phyloP scores from a whole-genome alignment of 2,888 invertebrate genomes.

The Seira musarum region DNA sequence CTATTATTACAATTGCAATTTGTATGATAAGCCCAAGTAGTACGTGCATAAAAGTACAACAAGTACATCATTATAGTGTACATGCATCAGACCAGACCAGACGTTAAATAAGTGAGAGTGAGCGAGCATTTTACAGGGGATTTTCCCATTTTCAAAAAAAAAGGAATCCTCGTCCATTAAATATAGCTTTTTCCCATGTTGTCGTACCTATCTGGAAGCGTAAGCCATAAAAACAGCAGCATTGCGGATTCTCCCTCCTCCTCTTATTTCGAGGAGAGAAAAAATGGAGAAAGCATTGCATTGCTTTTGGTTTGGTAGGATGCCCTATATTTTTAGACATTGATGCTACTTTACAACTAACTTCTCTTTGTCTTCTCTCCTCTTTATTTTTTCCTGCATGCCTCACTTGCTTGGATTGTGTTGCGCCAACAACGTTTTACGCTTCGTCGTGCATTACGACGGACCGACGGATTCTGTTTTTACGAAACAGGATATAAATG shows the following conservation, averaged over 20 bases:
- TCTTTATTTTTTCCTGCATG: neutral
- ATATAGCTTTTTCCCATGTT: neutral
- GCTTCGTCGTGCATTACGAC: slow-evolving; percentile 34
- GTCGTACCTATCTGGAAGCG: neutral
- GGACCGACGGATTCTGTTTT: neutral
- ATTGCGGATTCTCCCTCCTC: slow-evolving; percentile 36
- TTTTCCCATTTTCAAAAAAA: neutral
- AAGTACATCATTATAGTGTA: neutral
- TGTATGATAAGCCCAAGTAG: slow-evolving; percentile 1
- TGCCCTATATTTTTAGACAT: slow-evolving; percentile 22
- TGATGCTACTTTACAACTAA: slow-evolving; percentile 11
- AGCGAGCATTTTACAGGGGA: slow-evolving; percentile 9
- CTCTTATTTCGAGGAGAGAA: neutral
- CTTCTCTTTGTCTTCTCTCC: neutral
- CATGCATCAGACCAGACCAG: neutral
- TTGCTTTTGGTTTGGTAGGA: too few species aligned
- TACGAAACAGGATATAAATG: slow-evolving; percentile 20
- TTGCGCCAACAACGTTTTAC: slow-evolving; percentile 20
- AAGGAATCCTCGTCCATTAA: neutral
- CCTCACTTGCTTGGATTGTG: slow-evolving; percentile 17
- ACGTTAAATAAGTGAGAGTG: too few species aligned
- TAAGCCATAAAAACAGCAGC: slow-evolving; percentile 32
- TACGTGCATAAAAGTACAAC: neutral
- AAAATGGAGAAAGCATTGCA: slow-evolving; percentile 25
- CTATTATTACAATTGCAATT: too few species aligned